Conservation (phyloP, 2,888 invertebrate genomes). For the Entomobrya multifasciata region DNA sequence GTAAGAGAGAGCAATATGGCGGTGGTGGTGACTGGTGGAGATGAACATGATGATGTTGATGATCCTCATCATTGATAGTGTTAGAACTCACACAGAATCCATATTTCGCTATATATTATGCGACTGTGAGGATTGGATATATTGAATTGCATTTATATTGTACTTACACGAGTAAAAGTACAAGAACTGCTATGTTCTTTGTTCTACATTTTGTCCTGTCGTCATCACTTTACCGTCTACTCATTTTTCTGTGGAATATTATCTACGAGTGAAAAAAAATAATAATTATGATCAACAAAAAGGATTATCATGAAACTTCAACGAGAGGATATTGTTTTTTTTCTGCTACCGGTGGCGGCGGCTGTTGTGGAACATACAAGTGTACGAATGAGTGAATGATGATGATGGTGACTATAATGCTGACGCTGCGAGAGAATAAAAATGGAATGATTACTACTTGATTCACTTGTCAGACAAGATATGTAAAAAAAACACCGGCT, state of each 20-base stretch:
- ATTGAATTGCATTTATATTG: conserved; percentile 7
- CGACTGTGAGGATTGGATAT: no score
- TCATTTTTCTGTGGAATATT: neutral
- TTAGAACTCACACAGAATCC: no score
- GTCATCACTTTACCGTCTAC: neutral
- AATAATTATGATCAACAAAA: neutral
- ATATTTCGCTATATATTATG: no score
- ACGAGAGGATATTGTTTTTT: neutral
- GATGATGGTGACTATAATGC: no score
- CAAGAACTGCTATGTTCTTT: neutral
- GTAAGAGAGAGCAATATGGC: no score
- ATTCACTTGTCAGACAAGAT: no score
- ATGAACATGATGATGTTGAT: neutral
- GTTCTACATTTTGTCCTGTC: neutral
- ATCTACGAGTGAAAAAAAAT: neutral
- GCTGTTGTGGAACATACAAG: neutral
- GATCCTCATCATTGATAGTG: no score
- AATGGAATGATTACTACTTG: no score
- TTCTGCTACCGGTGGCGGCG: neutral
- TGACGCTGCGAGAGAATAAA: neutral
- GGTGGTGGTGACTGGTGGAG: neutral
- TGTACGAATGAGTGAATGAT: neutral
- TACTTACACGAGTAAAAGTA: neutral
- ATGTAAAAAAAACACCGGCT: no score
- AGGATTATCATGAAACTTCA: conserved; percentile 9